Percentiles rank a stretch among this genome's conserved stretches.
Conservation (phyloP, 2,888 invertebrate genomes). For the Stenodema calcarata region DNA sequence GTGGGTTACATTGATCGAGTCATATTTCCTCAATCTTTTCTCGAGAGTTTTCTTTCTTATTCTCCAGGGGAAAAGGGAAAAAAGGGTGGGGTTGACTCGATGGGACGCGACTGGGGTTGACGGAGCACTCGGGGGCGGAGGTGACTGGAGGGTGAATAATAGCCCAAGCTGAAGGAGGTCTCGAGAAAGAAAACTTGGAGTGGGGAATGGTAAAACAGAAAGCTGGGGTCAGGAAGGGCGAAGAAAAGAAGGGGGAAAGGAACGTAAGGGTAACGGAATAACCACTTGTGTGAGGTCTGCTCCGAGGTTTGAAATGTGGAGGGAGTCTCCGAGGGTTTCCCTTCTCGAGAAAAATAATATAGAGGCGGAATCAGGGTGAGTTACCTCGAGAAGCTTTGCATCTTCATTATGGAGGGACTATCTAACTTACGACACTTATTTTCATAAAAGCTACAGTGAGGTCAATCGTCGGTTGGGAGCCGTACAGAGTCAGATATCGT, state of each 20-base stretch:
- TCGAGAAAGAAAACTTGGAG: neutral
- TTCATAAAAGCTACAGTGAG: no score
- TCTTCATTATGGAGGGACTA: no score
- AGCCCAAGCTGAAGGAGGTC: neutral
- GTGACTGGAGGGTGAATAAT: neutral
- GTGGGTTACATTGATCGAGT: no score
- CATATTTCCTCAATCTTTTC: neutral
- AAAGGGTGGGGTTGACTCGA: neutral
- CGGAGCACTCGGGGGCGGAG: neutral
- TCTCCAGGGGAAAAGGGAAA: neutral
- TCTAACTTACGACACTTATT: no score
- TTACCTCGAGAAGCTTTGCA: no score
- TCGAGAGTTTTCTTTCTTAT: neutral
- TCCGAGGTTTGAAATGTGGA: neutral
- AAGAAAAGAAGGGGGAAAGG: neutral
- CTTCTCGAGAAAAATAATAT: neutral
- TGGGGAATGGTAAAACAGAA: neutral
- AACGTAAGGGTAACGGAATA: neutral
- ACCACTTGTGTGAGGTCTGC: constrained; percentile 1
- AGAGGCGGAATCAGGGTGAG: neutral
- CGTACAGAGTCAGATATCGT: no score
- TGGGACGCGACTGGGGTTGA: neutral
- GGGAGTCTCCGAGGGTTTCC: neutral
- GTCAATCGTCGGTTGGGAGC: no score
- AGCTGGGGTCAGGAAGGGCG: neutral